Base-by-base conservation (phyloP, 2,888 invertebrate species). In the Choristoneura rosaceana region DNA sequence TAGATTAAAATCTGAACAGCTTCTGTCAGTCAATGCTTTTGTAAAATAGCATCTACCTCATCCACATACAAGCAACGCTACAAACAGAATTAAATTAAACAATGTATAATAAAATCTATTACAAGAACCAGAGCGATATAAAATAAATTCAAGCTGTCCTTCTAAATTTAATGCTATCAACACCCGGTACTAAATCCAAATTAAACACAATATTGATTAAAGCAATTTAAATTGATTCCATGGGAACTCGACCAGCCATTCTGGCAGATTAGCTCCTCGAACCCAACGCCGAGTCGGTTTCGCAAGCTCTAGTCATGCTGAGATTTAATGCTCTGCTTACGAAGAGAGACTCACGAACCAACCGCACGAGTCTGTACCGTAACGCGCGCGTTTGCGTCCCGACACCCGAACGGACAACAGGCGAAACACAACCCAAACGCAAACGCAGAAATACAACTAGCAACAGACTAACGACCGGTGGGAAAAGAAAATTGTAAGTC, bases 251-350 rank as follows among this genome's bases (percentile, higher is more conserved):
- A 75, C 74, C 71, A 80, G 78, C 83, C 80, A 82, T 88, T 86
- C 86, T 84, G 84, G 81, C 79, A 82, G 85, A 87, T 83, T 82
- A 80, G 79, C 78, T 80, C 74, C 81, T 81, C 80, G 81, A 77
- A 81, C 77, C 76, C 79, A 78, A 79, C 81, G 80, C 77, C 81
- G 79, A 84, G 55, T 84, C 82, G 82, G 84, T 84, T 85, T 84
- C 78, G 76, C 82, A 80, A 82, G 80, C 80, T 77, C 81, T 79
- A 84, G 86, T 86, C 87, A 84, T 85, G 85, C 83, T 82, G 83
- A 86, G 89, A 90, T 90, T 90, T 90, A 91, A 87, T 90, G 87
- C 86, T 81, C 80, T 79, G 83, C 81, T 82, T 78, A 74, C 80
- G 78, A 76, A 77, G 80, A 79, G 67, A 75, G 76, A 77, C 85